These are phyloP conservation scores for Pyrgus malvae DNA, from an alignment of 2,888 invertebrate species.

Conservation along the genomic window DNA sequence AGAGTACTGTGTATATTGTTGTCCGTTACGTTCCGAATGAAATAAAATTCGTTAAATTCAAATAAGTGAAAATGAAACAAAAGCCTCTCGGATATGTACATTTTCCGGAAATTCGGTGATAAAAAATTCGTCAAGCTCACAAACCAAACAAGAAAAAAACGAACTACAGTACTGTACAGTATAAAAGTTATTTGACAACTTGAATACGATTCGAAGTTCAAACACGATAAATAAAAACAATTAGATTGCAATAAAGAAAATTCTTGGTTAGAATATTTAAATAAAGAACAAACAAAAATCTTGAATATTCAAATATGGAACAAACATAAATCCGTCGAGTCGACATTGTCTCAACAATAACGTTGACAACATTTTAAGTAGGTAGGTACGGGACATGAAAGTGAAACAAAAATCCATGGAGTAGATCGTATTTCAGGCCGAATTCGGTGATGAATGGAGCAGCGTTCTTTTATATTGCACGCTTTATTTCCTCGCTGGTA, in stretches of 20 bases:
- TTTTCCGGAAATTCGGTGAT: neutral
- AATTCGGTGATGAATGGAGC: slow-evolving; percentile 50
- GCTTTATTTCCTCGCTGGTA: slow-evolving; percentile 65
- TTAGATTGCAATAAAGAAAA: too few species aligned
- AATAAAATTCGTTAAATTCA: neutral
- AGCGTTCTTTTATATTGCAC: slow-evolving; percentile 73
- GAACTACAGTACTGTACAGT: too few species aligned
- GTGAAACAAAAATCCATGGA: slow-evolving; percentile 1
- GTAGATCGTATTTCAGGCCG: neutral
- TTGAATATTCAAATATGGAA: too few species aligned
- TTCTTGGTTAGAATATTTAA: too few species aligned
- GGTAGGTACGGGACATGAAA: neutral
- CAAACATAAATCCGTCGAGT: neutral
- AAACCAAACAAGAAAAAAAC: too few species aligned
- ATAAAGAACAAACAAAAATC: too few species aligned
- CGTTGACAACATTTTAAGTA: neutral
- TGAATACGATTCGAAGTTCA: too few species aligned
- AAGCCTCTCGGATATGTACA: neutral
- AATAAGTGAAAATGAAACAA: neutral
- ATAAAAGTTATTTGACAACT: too few species aligned
- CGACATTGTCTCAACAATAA: neutral
- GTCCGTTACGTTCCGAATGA: neutral
- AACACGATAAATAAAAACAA: too few species aligned
- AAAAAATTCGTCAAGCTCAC: too few species aligned
- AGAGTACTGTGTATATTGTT: neutral